Percentiles rank a stretch among this genome's conserved stretches.
phyloP scores from a whole-genome alignment of 2,888 invertebrate genomes.

The Stenoptilia bipunctidactyla region DNA sequence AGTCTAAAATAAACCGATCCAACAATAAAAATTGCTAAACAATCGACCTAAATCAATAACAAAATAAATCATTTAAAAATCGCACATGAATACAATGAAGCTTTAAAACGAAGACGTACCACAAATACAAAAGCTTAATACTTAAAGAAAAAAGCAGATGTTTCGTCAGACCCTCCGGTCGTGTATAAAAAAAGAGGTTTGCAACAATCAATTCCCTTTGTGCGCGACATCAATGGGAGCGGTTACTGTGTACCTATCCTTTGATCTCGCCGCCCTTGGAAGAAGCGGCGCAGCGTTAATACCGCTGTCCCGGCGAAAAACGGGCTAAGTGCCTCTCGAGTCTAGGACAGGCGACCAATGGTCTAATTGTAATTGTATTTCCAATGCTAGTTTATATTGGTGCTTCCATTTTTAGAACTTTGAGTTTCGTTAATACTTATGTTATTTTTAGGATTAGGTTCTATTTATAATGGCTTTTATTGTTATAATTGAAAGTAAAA shows the following conservation, averaged over 20 bases:
- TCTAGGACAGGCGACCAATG: no score
- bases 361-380: no score
- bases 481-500: no score
- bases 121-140: slow-evolving; percentile 2
- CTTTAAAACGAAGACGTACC: not conserved
- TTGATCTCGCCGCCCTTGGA: slow-evolving; percentile 66
- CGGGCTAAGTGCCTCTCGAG: slow-evolving; percentile 34
- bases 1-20: not conserved
- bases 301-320: slow-evolving; percentile 39
- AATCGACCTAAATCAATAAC: not conserved
- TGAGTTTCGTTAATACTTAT: no score
- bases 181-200: slow-evolving; percentile 53
- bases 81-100: slow-evolving; percentile 10
- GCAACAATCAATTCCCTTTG: slow-evolving; percentile 71
- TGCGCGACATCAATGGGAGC: slow-evolving; percentile 68
- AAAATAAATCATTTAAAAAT: slow-evolving; percentile 2
- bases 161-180: slow-evolving; percentile 49
- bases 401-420: no score
- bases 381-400: no score
- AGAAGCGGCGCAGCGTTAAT: slow-evolving; percentile 68
- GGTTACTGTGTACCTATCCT: slow-evolving; percentile 67
- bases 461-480: no score
- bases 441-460: no score
- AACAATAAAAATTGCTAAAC: not conserved
- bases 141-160: slow-evolving; percentile 33